Evolutionary conservation across 2,113 vertebrate genomes (phyloP).

Genomic region (Tor tambroides): DNA sequence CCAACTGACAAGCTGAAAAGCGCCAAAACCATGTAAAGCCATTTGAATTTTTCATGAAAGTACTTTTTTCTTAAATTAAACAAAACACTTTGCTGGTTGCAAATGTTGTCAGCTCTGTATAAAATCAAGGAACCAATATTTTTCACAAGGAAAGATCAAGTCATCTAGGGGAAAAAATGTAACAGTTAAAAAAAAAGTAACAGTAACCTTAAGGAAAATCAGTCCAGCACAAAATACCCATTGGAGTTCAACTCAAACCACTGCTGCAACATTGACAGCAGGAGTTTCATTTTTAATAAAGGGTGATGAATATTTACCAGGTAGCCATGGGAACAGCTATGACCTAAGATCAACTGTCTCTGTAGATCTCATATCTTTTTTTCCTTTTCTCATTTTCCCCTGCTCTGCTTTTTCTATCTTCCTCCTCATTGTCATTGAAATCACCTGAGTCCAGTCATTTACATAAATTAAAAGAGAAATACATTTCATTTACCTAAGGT

Average conservation of each 20-base stretch:
- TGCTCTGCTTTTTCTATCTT: not conserved
- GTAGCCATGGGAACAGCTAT: not conserved
- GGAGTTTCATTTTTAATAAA: slow-evolving; percentile 61
- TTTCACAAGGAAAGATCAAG: not conserved
- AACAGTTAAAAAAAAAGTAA: not conserved
- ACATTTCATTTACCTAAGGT: slow-evolving; percentile 80
- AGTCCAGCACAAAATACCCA: slow-evolving; percentile 62
- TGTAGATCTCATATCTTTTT: not conserved
- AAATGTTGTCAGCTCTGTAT: not conserved
- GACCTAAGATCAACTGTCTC: not conserved
- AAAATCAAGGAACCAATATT: not conserved
- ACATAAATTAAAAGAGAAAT: not conserved
- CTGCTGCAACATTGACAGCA: slow-evolving; percentile 53
- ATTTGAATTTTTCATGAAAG: not conserved
- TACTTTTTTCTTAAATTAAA: not conserved
- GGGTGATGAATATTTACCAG: slow-evolving; percentile 34
- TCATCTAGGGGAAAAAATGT: too few relatives aligned
- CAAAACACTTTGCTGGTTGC: not conserved
- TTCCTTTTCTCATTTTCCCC: slow-evolving; percentile 18
- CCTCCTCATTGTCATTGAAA: not conserved
- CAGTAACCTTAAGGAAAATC: not conserved
- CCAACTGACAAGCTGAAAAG: not conserved
- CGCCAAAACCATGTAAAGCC: not conserved
- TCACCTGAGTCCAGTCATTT: not conserved
- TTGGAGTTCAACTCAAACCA: slow-evolving; percentile 63